Percentiles rank a stretch among this genome's conserved stretches.
phyloP scores from a whole-genome alignment of 2,888 invertebrate genomes.

The Phrixothrix hirtus region DNA sequence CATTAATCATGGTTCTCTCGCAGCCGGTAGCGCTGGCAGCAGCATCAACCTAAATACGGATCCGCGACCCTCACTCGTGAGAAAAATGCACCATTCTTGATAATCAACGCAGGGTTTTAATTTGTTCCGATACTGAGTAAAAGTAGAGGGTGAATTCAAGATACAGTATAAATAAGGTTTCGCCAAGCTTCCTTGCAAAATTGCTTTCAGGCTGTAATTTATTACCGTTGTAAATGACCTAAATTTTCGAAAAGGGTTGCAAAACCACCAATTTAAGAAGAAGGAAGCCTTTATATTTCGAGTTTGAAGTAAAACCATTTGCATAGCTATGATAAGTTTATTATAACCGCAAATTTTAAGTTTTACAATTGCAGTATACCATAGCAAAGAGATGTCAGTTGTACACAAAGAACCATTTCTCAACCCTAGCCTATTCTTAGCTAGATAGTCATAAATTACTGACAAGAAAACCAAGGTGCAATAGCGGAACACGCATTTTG shows the following conservation, averaged over 20 bases:
- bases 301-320: slow-evolving; percentile 11
- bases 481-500: slow-evolving; percentile 38
- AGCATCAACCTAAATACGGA: slow-evolving; percentile 55
- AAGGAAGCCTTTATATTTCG: slow-evolving; percentile 12
- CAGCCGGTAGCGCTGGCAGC: slow-evolving; percentile 55
- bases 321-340: slow-evolving; percentile 21
- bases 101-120: slow-evolving; percentile 53
- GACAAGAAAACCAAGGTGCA: slow-evolving; percentile 41
- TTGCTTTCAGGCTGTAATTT: slow-evolving; percentile 19
- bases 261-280: slow-evolving; percentile 23
- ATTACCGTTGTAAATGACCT: slow-evolving; percentile 26
- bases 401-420: slow-evolving; percentile 41
- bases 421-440: slow-evolving; percentile 43
- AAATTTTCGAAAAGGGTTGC: slow-evolving; percentile 29
- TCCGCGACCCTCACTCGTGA: slow-evolving; percentile 49
- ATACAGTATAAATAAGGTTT: slow-evolving; percentile 15
- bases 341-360: slow-evolving; percentile 34
- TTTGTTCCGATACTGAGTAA: slow-evolving; percentile 45
- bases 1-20: slow-evolving; percentile 56
- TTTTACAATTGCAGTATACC: slow-evolving; percentile 22
- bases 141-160: slow-evolving; percentile 15
- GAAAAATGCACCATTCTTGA: slow-evolving; percentile 53
- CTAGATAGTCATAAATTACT: slow-evolving; percentile 46
- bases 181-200: slow-evolving; percentile 15
- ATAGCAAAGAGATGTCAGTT: slow-evolving; percentile 30